A percentile compares a stretch with the other conserved stretches of the same genome.
These are phyloP conservation scores for Siphamia tubifer DNA, from an alignment of 2,113 vertebrate genomes.

Conservation along the genomic window DNA sequence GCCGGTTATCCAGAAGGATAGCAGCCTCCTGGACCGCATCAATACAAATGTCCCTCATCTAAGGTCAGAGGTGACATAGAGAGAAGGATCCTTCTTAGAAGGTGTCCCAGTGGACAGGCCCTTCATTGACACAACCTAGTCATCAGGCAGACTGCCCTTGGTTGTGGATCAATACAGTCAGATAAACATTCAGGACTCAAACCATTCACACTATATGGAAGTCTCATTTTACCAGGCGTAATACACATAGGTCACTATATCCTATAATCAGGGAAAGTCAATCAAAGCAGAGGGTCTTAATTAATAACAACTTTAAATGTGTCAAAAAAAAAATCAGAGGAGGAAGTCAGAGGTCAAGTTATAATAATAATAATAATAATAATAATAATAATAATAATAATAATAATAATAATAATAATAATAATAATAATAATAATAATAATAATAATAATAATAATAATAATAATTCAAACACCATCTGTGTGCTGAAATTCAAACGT, in stretches of 20 bases:
- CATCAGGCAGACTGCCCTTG: slow-evolving; percentile 19
- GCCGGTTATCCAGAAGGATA: background rate
- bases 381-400: too few relatives aligned
- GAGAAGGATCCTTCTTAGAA: slow-evolving; percentile 14
- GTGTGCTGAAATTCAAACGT: background rate
- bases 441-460: too few relatives aligned
- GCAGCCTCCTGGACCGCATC: slow-evolving; percentile 1
- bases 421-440: too few relatives aligned
- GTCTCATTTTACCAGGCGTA: background rate
- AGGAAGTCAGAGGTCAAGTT: background rate
- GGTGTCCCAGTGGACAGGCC: slow-evolving; percentile 11
- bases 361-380: too few relatives aligned
- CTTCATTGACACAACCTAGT: slow-evolving; percentile 14
- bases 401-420: too few relatives aligned
- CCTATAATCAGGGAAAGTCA: background rate
- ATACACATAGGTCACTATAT: slow-evolving; percentile 9
- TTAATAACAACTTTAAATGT: background rate
- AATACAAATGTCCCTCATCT: slow-evolving; percentile 41
- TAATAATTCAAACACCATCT: background rate
- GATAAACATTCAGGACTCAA: background rate
- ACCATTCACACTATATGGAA: background rate
- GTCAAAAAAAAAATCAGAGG: background rate
- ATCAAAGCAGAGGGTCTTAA: background rate
- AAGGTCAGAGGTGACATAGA: slow-evolving; percentile 47
- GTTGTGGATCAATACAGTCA: slow-evolving; percentile 14